phyloP scores from a whole-genome alignment of 2,797 vertebrate genomes.

The Melanogrammus aeglefinus region DNA sequence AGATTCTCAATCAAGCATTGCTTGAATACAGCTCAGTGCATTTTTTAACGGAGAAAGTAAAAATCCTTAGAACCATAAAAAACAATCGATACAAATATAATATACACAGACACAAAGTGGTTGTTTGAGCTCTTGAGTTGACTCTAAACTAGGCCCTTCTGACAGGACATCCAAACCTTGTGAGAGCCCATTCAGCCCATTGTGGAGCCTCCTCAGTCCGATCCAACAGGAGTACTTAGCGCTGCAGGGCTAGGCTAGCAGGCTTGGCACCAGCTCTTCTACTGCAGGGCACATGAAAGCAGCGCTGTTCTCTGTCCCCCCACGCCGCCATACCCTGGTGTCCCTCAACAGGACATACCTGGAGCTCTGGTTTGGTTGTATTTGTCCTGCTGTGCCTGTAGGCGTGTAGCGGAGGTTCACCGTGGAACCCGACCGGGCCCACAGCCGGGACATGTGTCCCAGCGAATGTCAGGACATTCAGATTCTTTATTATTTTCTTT shows the following conservation, averaged over 20 bases:
- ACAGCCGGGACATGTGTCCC: slow-evolving; percentile 42
- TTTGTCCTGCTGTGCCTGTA: slow-evolving; percentile 24
- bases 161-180: not conserved
- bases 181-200: not conserved
- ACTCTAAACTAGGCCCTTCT: not conserved
- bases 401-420: slow-evolving; percentile 43
- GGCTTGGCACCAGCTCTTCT: not conserved
- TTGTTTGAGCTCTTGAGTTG: no score
- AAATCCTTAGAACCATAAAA: not conserved
- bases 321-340: not conserved
- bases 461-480: slow-evolving; percentile 1
- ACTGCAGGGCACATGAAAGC: slow-evolving; percentile 12
- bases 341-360: no score
- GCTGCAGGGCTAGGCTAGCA: slow-evolving; percentile 11
- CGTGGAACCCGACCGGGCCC: slow-evolving; percentile 41
- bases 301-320: slow-evolving; percentile 10
- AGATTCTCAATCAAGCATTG: no score
- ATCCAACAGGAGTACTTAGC: not conserved
- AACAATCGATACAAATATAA: not conserved
- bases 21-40: no score
- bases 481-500: not conserved
- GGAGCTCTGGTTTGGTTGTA: no score
- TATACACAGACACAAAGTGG: not conserved
- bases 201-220: not conserved
- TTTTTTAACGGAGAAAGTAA: not conserved